These are phyloP conservation scores for Thamnaconus septentrionalis DNA, from an alignment of 2,113 vertebrate species.

Conservation along the genomic window DNA sequence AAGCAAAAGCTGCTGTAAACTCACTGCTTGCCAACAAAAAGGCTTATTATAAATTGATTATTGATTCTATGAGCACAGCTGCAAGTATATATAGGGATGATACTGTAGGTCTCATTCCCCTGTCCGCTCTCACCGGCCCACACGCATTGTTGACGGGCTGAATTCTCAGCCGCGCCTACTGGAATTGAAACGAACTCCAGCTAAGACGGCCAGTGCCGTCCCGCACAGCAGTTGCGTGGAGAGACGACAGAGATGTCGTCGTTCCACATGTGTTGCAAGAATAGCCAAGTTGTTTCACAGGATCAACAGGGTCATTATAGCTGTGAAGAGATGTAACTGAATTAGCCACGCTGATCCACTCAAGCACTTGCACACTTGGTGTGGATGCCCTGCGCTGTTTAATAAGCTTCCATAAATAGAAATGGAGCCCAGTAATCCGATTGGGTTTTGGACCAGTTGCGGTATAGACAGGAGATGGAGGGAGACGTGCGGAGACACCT, in stretches of 20 bases:
- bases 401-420: conserved; percentile 65
- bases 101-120: no score
- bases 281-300: conserved; percentile 16
- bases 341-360: conserved; percentile 46
- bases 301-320: conserved; percentile 17
- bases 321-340: conserved; percentile 31
- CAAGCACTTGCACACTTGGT: conserved; percentile 38
- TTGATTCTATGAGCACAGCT: no score
- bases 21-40: no score
- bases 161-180: no score
- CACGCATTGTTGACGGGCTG: no score
- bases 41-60: no score
- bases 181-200: no score
- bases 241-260: neutral
- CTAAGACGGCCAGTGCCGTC: neutral
- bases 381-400: conserved; percentile 39
- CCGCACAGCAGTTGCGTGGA: neutral
- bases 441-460: conserved; percentile 18
- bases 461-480: neutral
- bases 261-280: conserved; percentile 12
- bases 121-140: no score
- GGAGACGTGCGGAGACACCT: neutral
- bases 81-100: no score
- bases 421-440: conserved; percentile 51
- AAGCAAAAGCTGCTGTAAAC: no score